Conservation (phyloP, 2,113 vertebrate species). For the Microtus montanus region DNA sequence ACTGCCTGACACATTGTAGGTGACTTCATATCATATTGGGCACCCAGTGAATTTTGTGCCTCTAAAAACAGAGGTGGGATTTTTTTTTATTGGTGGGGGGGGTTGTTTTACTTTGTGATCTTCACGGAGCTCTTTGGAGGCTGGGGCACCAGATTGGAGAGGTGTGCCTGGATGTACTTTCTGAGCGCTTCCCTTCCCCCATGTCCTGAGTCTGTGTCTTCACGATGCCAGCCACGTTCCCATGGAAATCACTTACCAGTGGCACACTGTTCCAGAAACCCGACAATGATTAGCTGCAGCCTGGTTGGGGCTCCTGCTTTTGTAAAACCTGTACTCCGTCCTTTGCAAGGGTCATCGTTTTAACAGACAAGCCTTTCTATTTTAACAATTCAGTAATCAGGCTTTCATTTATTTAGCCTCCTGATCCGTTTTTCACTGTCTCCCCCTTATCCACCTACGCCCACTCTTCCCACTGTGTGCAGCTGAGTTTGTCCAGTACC, state of each 20-base stretch:
- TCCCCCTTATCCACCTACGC: background rate
- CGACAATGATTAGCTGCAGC: background rate
- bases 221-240: slow-evolving; percentile 32
- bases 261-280: slow-evolving; percentile 34
- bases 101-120: background rate
- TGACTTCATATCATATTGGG: too few species aligned
- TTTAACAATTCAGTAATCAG: slow-evolving; percentile 58
- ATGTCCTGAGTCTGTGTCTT: background rate
- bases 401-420: slow-evolving; percentile 36
- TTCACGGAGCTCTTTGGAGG: background rate
- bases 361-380: slow-evolving; percentile 50
- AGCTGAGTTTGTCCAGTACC: slow-evolving; percentile 46
- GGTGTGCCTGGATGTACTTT: background rate
- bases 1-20: background rate
- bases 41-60: background rate
- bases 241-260: slow-evolving; percentile 70
- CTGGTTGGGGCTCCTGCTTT: slow-evolving; percentile 46
- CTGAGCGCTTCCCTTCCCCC: background rate
- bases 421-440: background rate
- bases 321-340: slow-evolving; percentile 48
- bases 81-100: background rate
- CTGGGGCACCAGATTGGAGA: background rate
- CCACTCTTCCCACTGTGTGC: background rate
- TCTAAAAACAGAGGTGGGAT: background rate
- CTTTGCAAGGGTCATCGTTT: slow-evolving; percentile 50